A percentile compares a stretch with the other conserved stretches of the same genome.
Conservation (phyloP, 2,113 vertebrate genomes). For the Xyliphius kryptos region DNA sequence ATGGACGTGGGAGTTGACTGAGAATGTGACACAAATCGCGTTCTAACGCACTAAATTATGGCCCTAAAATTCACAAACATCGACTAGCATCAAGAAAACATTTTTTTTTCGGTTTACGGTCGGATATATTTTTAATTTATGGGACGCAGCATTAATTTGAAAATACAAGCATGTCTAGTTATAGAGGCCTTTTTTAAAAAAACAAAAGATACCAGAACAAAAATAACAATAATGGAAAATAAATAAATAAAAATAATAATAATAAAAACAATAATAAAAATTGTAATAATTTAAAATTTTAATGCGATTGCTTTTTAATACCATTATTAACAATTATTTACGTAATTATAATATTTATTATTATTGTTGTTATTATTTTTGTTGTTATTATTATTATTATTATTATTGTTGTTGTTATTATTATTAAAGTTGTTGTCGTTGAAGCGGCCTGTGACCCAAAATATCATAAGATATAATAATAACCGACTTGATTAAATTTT, state of each 20-base stretch:
- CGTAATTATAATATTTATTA: not conserved
- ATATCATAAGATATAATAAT: not conserved
- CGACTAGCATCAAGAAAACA: no score
- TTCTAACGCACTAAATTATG: no score
- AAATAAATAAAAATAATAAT: not conserved
- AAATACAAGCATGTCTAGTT: not conserved
- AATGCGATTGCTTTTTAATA: slow-evolving; percentile 5
- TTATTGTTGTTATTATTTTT: not conserved
- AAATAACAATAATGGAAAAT: not conserved
- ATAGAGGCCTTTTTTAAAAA: no score
- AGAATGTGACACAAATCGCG: no score
- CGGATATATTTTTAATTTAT: no score
- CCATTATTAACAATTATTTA: not conserved
- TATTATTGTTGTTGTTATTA: not conserved
- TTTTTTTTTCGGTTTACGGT: no score
- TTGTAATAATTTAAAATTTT: not conserved
- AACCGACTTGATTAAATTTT: not conserved
- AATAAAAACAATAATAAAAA: not conserved
- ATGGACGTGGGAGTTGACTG: not conserved
- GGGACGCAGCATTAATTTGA: not conserved
- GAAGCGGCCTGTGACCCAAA: not conserved
- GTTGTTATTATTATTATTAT: not conserved
- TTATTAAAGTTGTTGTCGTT: not conserved
- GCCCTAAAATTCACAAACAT: no score
- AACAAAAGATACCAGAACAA: not conserved